Base-by-base conservation (phyloP, 2,888 invertebrate genomes). In the Galerucella pusilla region DNA sequence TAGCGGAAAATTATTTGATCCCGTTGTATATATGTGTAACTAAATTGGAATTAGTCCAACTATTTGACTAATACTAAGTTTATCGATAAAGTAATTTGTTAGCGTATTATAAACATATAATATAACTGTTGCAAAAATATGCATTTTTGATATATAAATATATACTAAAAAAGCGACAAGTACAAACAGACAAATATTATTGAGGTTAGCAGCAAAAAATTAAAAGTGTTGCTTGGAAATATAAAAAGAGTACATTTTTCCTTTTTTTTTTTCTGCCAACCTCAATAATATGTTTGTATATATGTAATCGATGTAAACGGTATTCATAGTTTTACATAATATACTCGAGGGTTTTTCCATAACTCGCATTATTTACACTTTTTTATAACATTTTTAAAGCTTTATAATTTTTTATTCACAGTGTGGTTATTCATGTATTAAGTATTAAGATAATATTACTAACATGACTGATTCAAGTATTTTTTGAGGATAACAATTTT, bases 401-500 rank as follows among this genome's bases (percentile, higher is more conserved):
- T 52, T 52, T 52, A 52, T 52, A 0, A 35, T 14, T 49, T 4
- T 16, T 57, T 16, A 2, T 57, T 57, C 20, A 10, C 57, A 16
- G 7, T 57, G 16, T 20, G 16, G 16, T 57, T 20, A 57, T 57
- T 57, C 10, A 10, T 57, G 9, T 20, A 57, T n/a, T 57, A n/a
- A n/a, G 14, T 52, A 20, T 57, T 57, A 57, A 57, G 57, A 16
- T 20, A 20, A 57, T 57, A 57, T 57, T 57, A 57, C 16, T 57
- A 57, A 57, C 57, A 57, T 57, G 57, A 57, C 57, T 57, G 57
- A 57, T 57, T 20, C 57, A 16, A 57, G 57, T 57, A 57, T 57
- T 57, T 49, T 57, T 57, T 57, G 57, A 57, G 20, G 20, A 57
- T 57, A 57, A 57, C 57, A 20, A 57, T 20, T 57, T 57, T 57